These are phyloP conservation scores for Philereme transversata DNA, from an alignment of 2,888 invertebrate genomes.

Conservation along the genomic window DNA sequence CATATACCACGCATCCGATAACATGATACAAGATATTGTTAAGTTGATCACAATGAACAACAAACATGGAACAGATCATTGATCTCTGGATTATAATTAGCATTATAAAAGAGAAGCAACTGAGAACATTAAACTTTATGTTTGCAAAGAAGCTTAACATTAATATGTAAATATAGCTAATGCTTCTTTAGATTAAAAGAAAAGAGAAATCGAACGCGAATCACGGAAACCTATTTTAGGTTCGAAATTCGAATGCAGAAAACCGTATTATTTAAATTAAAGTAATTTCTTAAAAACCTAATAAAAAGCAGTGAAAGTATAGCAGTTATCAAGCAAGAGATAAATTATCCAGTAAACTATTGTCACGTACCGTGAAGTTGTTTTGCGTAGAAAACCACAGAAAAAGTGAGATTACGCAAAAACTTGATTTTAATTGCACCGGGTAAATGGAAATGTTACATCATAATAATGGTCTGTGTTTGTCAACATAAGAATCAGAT, in stretches of 20 bases:
- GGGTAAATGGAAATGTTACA: conserved; percentile 27
- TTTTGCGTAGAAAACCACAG: conserved; percentile 42
- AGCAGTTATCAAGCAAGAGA: conserved; percentile 39
- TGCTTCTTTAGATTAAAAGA: no score
- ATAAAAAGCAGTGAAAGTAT: conserved; percentile 48
- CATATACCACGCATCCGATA: conserved; percentile 20
- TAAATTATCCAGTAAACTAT: conserved; percentile 44
- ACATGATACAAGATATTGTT: conserved; percentile 21
- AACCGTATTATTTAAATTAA: conserved; percentile 13
- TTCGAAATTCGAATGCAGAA: conserved; percentile 1
- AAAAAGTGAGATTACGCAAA: conserved; percentile 40
- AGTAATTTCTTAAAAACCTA: conserved; percentile 17
- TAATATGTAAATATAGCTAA: no score
- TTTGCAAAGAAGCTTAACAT: background rate
- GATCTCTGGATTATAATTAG: background rate
- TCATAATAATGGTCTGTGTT: conserved; percentile 19
- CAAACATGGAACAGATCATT: background rate
- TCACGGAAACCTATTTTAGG: no score
- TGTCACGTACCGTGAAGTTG: conserved; percentile 54
- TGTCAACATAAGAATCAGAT: conserved; percentile 13
- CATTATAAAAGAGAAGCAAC: background rate
- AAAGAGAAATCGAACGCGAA: no score
- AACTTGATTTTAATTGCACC: conserved; percentile 34
- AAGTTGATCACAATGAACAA: conserved; percentile 4
- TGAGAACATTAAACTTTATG: background rate